Evolutionary conservation across 2,113 vertebrate genomes (phyloP).

Genomic region (Siniperca chuatsi): DNA sequence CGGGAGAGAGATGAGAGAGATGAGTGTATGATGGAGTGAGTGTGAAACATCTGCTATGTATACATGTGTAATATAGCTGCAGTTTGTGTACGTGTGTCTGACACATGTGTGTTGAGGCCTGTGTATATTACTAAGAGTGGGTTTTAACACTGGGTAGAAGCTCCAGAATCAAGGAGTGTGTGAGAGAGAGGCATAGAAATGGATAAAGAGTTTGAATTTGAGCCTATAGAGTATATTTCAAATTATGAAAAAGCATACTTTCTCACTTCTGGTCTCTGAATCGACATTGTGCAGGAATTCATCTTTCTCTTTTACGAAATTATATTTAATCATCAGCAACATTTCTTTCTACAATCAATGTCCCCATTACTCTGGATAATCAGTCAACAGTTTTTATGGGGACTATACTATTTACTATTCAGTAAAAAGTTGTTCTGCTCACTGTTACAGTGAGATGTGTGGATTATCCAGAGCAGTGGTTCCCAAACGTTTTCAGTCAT

Average conservation of each 20-base stretch:
- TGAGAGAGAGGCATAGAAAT: neutral
- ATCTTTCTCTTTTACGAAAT: no score
- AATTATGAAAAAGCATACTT: neutral
- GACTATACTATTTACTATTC: neutral
- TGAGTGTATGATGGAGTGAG: conserved; percentile 60
- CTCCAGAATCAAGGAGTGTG: conserved; percentile 20
- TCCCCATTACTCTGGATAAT: neutral
- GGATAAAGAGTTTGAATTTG: neutral
- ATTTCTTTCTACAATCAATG: neutral
- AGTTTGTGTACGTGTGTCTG: conserved; percentile 8
- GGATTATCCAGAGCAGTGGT: no score
- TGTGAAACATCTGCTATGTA: conserved; percentile 55
- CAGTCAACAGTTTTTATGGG: neutral
- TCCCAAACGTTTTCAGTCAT: neutral
- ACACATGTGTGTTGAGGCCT: neutral
- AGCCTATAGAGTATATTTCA: neutral
- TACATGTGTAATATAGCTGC: conserved; percentile 60
- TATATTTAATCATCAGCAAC: no score
- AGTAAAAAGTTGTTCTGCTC: neutral
- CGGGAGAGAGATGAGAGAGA: conserved; percentile 75
- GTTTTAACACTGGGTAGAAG: neutral
- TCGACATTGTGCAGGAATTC: no score
- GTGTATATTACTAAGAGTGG: neutral
- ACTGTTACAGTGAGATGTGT: no score
- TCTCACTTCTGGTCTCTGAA: neutral